Percentiles rank a stretch among this genome's conserved stretches.
Evolutionary conservation across 1,140 invertebrate species (phyloP).

Genomic region (Bicyclus anynana): DNA sequence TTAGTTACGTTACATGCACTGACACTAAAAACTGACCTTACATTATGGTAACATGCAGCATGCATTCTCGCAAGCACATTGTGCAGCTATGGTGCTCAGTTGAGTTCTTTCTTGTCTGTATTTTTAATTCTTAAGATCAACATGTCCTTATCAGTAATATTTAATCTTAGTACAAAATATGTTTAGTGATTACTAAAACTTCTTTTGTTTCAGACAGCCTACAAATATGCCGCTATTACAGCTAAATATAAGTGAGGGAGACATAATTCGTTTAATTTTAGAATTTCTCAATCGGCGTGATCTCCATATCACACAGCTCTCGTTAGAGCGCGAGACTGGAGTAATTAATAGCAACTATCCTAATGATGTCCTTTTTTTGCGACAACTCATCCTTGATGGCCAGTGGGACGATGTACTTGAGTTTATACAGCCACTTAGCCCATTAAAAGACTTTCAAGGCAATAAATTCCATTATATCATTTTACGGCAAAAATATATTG

Average conservation of each 20-base stretch:
- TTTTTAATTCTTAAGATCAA: too few relatives aligned
- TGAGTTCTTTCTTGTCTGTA: too few relatives aligned
- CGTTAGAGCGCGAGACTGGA: constrained; percentile 95
- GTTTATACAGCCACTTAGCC: constrained; percentile 96
- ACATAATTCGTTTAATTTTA: constrained; percentile 92
- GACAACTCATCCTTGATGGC: constrained; percentile 96
- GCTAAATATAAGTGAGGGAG: constrained; percentile 91
- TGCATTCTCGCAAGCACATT: too few relatives aligned
- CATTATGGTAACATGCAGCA: too few relatives aligned
- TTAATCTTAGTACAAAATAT: too few relatives aligned
- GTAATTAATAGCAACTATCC: constrained; percentile 95
- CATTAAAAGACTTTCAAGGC: constrained; percentile 87
- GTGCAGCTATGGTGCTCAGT: too few relatives aligned
- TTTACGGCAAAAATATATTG: constrained; percentile 95
- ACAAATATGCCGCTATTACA: constrained; percentile 80
- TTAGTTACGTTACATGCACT: not conserved
- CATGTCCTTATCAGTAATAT: too few relatives aligned
- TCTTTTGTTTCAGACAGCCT: not conserved
- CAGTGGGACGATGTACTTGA: constrained; percentile 99
- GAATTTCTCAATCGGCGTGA: constrained; percentile 96
- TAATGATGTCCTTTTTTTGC: constrained; percentile 94
- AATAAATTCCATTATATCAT: constrained; percentile 92
- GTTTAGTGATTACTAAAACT: too few relatives aligned
- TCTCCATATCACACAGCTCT: constrained; percentile 93
- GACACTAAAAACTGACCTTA: not conserved